phyloP scores from a whole-genome alignment of 2,888 invertebrate species.

The Drosophila putrida region DNA sequence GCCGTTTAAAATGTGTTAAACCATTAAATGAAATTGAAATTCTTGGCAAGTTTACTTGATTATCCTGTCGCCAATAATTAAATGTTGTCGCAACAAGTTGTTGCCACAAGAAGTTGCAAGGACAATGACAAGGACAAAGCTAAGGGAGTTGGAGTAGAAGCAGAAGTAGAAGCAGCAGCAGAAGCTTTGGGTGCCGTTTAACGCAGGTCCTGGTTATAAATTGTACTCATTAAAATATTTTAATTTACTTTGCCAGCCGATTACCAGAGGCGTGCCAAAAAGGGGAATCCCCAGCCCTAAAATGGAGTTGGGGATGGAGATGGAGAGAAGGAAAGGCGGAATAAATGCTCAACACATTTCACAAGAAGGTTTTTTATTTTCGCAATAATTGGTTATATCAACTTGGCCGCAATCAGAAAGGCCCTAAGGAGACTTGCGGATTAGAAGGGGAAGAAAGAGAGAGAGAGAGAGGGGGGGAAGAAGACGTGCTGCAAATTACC shows the following conservation, averaged over 20 bases:
- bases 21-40: conserved; percentile 80
- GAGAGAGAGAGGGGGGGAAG: neutral
- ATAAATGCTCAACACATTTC: conserved; percentile 71
- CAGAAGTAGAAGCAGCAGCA: neutral
- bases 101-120: conserved; percentile 53
- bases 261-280: conserved; percentile 12
- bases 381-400: conserved; percentile 71
- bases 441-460: neutral
- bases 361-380: neutral
- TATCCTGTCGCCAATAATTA: conserved; percentile 81
- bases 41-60: conserved; percentile 81
- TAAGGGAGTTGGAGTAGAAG: conserved; percentile 4
- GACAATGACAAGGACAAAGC: conserved; percentile 19
- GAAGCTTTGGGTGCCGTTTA: conserved; percentile 3
- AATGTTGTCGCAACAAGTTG: conserved; percentile 79
- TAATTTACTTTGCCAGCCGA: conserved; percentile 74
- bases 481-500: conserved; percentile 66
- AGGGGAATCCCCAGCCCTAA: neutral
- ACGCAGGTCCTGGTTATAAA: conserved; percentile 68
- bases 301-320: neutral
- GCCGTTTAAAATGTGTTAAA: conserved; percentile 71
- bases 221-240: conserved; percentile 82
- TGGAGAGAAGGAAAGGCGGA: conserved; percentile 32
- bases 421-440: neutral
- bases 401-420: conserved; percentile 38